phyloP scores from a whole-genome alignment of 2,888 invertebrate genomes.

The Choristoneura rosaceana region DNA sequence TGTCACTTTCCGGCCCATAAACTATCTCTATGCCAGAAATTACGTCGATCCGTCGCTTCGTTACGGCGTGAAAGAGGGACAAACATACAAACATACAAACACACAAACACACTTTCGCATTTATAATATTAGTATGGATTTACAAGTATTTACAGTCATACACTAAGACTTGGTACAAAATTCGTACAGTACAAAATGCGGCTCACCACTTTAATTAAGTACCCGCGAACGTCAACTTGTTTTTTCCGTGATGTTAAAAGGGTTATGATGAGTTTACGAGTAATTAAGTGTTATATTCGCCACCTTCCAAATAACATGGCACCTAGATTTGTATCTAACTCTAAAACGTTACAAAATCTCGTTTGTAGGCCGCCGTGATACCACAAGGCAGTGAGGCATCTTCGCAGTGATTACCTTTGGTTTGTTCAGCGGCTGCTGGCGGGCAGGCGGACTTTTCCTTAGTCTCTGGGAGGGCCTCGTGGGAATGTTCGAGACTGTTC shows the following conservation, averaged over 20 bases:
- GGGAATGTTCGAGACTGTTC: constrained; percentile 82
- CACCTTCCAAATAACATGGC: neutral
- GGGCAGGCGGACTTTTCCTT: constrained; percentile 66
- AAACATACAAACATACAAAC: too few species aligned
- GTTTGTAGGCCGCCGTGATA: neutral
- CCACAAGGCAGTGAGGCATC: neutral
- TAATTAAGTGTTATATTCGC: neutral
- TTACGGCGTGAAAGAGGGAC: too few species aligned
- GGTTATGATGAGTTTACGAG: neutral
- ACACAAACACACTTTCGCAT: too few species aligned
- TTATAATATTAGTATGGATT: too few species aligned
- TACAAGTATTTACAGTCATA: too few species aligned
- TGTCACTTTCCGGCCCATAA: too few species aligned
- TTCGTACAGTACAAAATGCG: too few species aligned
- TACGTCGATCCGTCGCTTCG: too few species aligned
- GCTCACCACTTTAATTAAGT: constrained; percentile 1
- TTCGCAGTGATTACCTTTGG: constrained; percentile 69
- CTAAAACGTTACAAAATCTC: neutral
- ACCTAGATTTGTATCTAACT: neutral
- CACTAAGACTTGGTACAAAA: neutral
- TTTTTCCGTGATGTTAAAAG: constrained; percentile 18
- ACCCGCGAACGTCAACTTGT: constrained; percentile 30
- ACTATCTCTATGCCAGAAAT: too few species aligned
- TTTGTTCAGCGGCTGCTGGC: constrained; percentile 63
- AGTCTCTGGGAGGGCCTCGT: constrained; percentile 73